phyloP scores from a whole-genome alignment of 23 tunicate species.

The Trididemnum nubilum region DNA sequence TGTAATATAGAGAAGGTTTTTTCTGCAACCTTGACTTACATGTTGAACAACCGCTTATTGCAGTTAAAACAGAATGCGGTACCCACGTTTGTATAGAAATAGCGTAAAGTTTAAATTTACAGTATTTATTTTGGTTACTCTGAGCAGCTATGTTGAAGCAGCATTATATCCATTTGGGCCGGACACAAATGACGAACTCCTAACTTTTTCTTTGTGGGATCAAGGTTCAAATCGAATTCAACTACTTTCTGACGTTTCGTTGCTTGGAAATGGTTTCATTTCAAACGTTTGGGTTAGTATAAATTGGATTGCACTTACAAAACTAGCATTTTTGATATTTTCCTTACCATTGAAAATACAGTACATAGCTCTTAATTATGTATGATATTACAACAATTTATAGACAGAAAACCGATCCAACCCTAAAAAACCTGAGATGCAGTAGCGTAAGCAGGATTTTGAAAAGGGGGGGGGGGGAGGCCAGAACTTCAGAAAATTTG shows the following conservation, averaged over 20 bases:
- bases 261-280: background rate
- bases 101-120: background rate
- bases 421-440: no score
- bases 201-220: background rate
- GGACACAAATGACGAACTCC: background rate
- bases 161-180: conserved; percentile 2
- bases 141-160: background rate
- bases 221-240: background rate
- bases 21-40: no score
- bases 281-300: background rate
- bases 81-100: background rate
- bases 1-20: no score
- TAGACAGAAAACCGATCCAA: no score
- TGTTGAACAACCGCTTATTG: no score
- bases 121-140: background rate
- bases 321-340: no score
- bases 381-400: no score
- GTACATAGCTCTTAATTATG: no score
- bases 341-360: no score
- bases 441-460: no score
- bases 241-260: background rate
- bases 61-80: conserved; percentile 1
- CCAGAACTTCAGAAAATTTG: no score
- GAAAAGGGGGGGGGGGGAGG: no score
- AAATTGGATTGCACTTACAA: background rate